Base-by-base conservation (phyloP, 1,140 invertebrate species). In the Zophobas atratus region DNA sequence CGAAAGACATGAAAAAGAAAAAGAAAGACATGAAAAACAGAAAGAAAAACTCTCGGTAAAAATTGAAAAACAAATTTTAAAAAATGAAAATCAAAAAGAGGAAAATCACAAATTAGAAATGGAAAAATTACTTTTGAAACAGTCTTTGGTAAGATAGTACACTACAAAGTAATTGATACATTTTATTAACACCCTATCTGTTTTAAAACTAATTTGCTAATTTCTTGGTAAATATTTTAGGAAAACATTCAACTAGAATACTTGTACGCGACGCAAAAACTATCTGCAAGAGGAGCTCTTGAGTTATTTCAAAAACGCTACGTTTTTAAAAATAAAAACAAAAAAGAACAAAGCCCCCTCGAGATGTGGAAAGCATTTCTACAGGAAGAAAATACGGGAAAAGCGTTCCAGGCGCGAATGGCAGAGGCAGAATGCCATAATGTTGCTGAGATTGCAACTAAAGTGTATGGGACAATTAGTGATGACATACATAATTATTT, bases 121-220 rank as follows among this genome's bases (percentile, higher is more conserved):
- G 32, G 55, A 56, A 56, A 56, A 34, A 34, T 34, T 56, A 3
- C 1, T 34, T 3, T 6, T 56, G 55, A 56, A 56, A 20, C 20
- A 56, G 32, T 56, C 55, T 63, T n/a, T 63, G 33, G 57, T 63
- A 63, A 51, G 38, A 63, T 63, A 63, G 36, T 63, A 63, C 38
- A 63, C 2, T 39, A 63, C 2, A 63, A 63, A 63, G 57, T 63
- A 39, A 63, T 63, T 63, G 1, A 63, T 39, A 63, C 36, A 63
- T 63, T 63, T 36, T 63, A n/a, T 63, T 63, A 63, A 38, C 57
- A 38, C 57, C 6, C 55, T 63, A 38, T 63, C 8, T 39, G 57
- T 63, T 63, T 63, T 57, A 63, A 63, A 63, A 63, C 57, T 63
- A 63, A 63, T 39, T 63, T 39, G 57, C 57, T 63, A 63, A 63